Evolutionary conservation across 2,888 invertebrate genomes (phyloP).

Genomic region (Drosophila rellima): DNA sequence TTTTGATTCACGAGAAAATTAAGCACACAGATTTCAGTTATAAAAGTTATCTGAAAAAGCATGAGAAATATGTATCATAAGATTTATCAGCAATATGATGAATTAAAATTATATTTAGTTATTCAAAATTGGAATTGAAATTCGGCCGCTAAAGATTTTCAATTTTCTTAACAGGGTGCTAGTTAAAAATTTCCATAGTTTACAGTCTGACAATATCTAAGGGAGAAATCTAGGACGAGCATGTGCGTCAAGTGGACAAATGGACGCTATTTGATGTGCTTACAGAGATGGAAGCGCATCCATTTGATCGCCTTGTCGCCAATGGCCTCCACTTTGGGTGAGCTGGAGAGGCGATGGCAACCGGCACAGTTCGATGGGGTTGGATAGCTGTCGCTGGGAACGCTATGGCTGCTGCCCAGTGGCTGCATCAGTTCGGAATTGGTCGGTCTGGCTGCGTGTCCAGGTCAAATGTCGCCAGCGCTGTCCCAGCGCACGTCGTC

Average conservation of each 20-base stretch:
- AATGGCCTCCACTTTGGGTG: constrained; percentile 85
- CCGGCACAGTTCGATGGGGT: constrained; percentile 73
- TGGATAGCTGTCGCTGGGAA: constrained; percentile 58
- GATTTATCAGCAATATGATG: constrained; percentile 22
- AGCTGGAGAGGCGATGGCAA: constrained; percentile 81
- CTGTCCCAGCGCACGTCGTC: constrained; percentile 95
- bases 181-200: constrained; percentile 9
- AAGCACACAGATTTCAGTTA: constrained; percentile 70
- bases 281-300: constrained; percentile 85
- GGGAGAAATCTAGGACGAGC: constrained; percentile 10
- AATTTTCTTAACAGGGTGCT: constrained; percentile 22
- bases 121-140: constrained; percentile 3
- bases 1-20: constrained; percentile 75
- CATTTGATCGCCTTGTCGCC: constrained; percentile 85
- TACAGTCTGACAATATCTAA: constrained; percentile 37
- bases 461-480: constrained; percentile 85
- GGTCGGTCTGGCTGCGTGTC: constrained; percentile 7
- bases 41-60: constrained; percentile 27
- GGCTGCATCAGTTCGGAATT: constrained; percentile 44
- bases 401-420: constrained; percentile 51
- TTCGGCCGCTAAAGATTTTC: neutral
- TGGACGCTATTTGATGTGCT: constrained; percentile 82
- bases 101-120: constrained; percentile 16
- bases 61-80: constrained; percentile 17
- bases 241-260: neutral